Conservation (phyloP, 2,888 invertebrate genomes). For the Macrophya alboannulata region DNA sequence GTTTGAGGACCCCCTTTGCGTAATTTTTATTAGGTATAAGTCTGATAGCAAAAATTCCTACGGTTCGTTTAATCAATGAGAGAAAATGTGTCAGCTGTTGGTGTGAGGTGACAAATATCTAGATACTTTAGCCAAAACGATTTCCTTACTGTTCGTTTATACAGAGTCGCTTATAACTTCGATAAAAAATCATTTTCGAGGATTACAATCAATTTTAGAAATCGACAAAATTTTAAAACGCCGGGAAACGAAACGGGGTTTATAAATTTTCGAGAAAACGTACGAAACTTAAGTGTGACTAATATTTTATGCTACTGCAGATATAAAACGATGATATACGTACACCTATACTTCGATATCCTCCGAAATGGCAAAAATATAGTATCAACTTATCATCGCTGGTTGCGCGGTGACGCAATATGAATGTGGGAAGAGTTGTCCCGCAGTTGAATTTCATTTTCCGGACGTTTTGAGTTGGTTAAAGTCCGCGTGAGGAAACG, state of each 20-base stretch:
- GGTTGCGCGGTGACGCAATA: background rate
- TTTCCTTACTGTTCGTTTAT: background rate
- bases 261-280: background rate
- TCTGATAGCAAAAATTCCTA: constrained; percentile 6
- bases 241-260: background rate
- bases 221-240: background rate
- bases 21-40: constrained; percentile 21
- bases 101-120: constrained; percentile 6
- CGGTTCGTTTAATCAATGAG: constrained; percentile 22
- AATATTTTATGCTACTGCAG: background rate
- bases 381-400: background rate
- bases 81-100: background rate
- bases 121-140: background rate
- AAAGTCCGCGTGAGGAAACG: constrained; percentile 11
- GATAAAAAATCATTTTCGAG: background rate
- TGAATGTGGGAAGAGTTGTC: background rate
- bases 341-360: background rate
- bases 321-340: background rate
- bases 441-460: constrained; percentile 1
- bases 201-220: background rate
- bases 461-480: constrained; percentile 16
- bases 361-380: background rate
- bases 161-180: background rate
- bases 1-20: background rate
- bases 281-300: background rate